Evolutionary conservation across 2,888 invertebrate species (phyloP).

Genomic region (Tipula vernalis): DNA sequence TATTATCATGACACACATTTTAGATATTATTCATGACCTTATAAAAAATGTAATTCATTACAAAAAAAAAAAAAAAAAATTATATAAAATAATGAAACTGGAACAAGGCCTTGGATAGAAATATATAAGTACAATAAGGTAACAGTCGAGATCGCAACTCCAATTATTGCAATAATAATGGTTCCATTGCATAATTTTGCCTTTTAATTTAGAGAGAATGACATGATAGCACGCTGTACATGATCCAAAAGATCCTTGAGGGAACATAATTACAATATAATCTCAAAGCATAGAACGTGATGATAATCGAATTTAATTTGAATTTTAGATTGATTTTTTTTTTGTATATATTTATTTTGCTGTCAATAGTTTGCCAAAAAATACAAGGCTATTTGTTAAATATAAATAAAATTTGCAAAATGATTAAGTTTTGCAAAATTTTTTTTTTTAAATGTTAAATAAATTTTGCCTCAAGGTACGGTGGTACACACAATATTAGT

Average conservation of each 20-base stretch:
- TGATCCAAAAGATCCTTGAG: not conserved
- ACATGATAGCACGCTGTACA: not conserved
- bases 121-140: not conserved
- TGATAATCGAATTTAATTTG: not conserved
- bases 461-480: not conserved
- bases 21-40: constrained; percentile 4
- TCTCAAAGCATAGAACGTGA: not conserved
- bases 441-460: not conserved
- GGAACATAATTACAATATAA: not conserved
- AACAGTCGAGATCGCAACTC: not conserved
- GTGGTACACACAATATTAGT: not conserved
- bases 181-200: not conserved
- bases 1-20: not conserved
- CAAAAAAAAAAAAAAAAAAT: not conserved
- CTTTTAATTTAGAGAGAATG: not conserved
- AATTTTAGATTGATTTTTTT: not conserved
- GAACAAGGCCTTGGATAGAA: not conserved
- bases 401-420: not conserved
- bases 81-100: not conserved
- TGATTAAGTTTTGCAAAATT: not conserved
- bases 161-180: not conserved
- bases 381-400: not conserved
- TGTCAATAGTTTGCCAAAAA: not conserved
- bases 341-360: not conserved
- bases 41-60: constrained; percentile 1